These are phyloP conservation scores for Subacronicta megacephala DNA, from an alignment of 2,888 invertebrate genomes.

Conservation along the genomic window DNA sequence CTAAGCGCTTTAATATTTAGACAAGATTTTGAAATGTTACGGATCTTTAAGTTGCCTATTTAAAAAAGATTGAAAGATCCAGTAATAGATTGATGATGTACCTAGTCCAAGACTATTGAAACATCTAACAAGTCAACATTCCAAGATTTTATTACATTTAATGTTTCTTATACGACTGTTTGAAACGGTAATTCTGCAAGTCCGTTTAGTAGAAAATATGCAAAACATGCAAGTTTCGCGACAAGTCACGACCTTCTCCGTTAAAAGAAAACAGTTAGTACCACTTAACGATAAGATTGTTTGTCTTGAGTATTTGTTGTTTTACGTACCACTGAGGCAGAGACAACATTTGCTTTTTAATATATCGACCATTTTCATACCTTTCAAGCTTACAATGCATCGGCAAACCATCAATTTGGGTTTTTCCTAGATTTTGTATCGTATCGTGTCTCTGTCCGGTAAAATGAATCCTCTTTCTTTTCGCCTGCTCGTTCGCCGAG, in stretches of 20 bases:
- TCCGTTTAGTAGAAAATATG: constrained; percentile 27
- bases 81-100: background rate
- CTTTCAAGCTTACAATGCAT: too few species aligned
- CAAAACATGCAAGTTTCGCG: constrained; percentile 22
- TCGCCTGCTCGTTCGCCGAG: too few species aligned
- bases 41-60: too few species aligned
- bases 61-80: background rate
- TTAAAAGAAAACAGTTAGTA: constrained; percentile 38
- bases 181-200: constrained; percentile 2
- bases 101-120: background rate
- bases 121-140: background rate
- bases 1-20: too few species aligned
- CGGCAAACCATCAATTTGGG: too few species aligned
- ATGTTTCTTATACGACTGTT: background rate
- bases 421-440: too few species aligned
- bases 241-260: constrained; percentile 31
- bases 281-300: constrained; percentile 22
- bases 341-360: constrained; percentile 10
- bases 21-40: too few species aligned
- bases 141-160: background rate
- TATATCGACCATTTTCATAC: constrained; percentile 1
- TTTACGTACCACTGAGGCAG: constrained; percentile 1
- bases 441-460: too few species aligned
- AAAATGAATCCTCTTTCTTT: too few species aligned
- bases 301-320: constrained; percentile 24